Evolutionary conservation across 2,888 invertebrate species (phyloP).

Genomic region (Acleris sparsana): DNA sequence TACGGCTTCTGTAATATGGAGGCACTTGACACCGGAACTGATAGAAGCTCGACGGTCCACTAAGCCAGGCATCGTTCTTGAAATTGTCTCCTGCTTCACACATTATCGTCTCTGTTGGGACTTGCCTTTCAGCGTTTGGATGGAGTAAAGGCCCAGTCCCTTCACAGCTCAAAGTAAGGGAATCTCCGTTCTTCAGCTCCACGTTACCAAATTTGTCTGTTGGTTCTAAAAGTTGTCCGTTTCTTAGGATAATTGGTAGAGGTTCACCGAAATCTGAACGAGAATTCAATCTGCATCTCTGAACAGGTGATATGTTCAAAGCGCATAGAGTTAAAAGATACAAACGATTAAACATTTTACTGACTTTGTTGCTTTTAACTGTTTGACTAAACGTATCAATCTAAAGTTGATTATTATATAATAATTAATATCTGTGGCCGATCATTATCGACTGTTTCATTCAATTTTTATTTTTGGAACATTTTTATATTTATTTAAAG

Average conservation of each 20-base stretch:
- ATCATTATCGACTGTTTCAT: no score
- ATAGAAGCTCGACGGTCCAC: constrained; percentile 53
- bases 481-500: no score
- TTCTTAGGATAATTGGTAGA: constrained; percentile 62
- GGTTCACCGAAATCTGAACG: constrained; percentile 65
- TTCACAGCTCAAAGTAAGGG: constrained; percentile 64
- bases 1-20: constrained; percentile 57
- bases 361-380: no score
- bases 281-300: constrained; percentile 60
- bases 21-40: constrained; percentile 56
- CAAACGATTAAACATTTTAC: constrained; percentile 54
- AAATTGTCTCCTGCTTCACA: constrained; percentile 64
- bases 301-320: constrained; percentile 53
- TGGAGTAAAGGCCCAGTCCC: constrained; percentile 56
- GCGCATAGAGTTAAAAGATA: constrained; percentile 62
- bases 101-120: constrained; percentile 54
- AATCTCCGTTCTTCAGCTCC: constrained; percentile 58
- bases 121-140: constrained; percentile 48
- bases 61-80: constrained; percentile 64
- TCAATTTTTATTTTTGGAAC: no score
- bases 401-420: no score
- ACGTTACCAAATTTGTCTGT: constrained; percentile 62
- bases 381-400: no score
- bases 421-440: no score
- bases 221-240: constrained; percentile 65